These are phyloP conservation scores for Biston stratarius DNA, from an alignment of 2,888 invertebrate genomes.

Conservation along the genomic window DNA sequence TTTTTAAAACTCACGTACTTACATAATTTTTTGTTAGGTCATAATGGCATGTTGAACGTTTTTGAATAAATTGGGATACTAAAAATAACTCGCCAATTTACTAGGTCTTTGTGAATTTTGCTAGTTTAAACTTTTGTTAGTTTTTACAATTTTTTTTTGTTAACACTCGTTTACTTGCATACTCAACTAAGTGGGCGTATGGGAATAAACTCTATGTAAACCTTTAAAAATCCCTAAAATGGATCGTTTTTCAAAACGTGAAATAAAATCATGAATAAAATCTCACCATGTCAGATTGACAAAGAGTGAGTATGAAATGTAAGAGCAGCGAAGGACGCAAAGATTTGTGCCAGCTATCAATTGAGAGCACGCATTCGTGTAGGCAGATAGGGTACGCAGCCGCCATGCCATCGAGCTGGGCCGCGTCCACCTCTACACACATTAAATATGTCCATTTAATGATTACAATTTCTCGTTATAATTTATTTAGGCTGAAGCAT, in stretches of 20 bases:
- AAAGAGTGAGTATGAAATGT: slow-evolving; percentile 63
- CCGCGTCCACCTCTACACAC: slow-evolving; percentile 70
- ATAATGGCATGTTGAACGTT: too few relatives aligned
- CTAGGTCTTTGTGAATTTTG: too few relatives aligned
- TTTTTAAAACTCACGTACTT: too few relatives aligned
- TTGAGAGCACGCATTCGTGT: slow-evolving; percentile 78
- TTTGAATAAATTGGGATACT: too few relatives aligned
- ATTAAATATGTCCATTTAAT: slow-evolving; percentile 84
- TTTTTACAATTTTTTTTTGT: too few relatives aligned
- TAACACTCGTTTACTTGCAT: too few relatives aligned
- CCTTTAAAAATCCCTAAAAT: too few relatives aligned
- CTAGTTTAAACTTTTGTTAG: too few relatives aligned
- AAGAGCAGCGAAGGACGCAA: slow-evolving; percentile 72
- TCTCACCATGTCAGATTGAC: slow-evolving; percentile 54
- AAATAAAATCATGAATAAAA: slow-evolving; percentile 36
- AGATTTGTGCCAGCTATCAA: slow-evolving; percentile 78
- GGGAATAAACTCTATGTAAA: too few relatives aligned
- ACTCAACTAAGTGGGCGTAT: too few relatives aligned
- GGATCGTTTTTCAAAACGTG: not conserved
- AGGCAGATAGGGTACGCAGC: slow-evolving; percentile 70
- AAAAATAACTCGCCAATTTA: too few relatives aligned
- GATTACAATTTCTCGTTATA: slow-evolving; percentile 86
- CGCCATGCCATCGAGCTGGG: slow-evolving; percentile 42
- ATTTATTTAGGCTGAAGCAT: slow-evolving; percentile 86
- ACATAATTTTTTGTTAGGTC: too few relatives aligned